Evolutionary conservation across 2,113 vertebrate genomes (phyloP).

Genomic region (Apus apus): DNA sequence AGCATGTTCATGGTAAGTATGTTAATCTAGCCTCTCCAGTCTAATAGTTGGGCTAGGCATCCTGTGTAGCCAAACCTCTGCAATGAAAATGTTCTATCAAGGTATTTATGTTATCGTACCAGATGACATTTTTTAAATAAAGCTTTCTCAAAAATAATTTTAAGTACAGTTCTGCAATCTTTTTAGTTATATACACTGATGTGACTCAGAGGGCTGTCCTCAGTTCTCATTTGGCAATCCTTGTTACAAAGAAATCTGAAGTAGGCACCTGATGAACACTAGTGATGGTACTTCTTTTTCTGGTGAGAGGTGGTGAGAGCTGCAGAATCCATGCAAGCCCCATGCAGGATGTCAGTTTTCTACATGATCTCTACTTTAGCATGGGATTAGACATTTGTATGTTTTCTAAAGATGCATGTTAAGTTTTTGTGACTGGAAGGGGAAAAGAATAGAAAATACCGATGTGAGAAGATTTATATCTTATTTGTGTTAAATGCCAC

Average conservation of each 20-base stretch:
- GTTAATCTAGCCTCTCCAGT: background rate
- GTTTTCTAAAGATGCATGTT: background rate
- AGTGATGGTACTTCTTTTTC: background rate
- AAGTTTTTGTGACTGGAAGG: background rate
- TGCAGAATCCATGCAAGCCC: background rate
- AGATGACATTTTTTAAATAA: background rate
- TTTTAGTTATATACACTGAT: background rate
- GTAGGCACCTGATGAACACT: background rate
- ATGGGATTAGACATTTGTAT: background rate
- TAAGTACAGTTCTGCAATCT: background rate
- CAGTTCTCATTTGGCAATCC: background rate
- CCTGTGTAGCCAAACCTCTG: background rate
- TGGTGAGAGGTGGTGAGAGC: background rate
- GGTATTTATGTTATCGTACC: background rate
- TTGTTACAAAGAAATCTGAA: background rate
- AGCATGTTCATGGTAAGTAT: background rate
- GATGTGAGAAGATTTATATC: background rate
- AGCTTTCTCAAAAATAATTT: background rate
- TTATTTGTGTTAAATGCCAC: background rate
- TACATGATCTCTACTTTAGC: background rate
- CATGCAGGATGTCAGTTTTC: accelerated
- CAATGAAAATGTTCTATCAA: background rate
- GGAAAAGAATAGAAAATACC: background rate
- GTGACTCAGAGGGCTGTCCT: background rate
- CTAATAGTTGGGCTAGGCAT: background rate